Evolutionary conservation across 2,113 vertebrate genomes (phyloP), one percentile per base, ranked within the genome.

Genomic region (Salvelinus alpinus): DNA sequence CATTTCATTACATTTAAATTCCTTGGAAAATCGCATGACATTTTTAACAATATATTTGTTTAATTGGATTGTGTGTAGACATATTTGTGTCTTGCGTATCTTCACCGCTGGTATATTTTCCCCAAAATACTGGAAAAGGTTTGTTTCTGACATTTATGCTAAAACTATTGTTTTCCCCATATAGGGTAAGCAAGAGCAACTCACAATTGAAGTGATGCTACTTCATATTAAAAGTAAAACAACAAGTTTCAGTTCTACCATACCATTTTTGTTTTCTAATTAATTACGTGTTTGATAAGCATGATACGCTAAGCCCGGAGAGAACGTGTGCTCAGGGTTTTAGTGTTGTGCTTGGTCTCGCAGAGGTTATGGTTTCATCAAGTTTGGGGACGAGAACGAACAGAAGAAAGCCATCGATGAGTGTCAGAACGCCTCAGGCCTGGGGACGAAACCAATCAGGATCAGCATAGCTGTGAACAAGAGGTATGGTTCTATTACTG

Each of bases 341-440:
- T 22, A 89, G 64, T 89, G 81, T 87, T 92, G 81, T 88, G 83
- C 86, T 80, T 31, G 34, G 18, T 87, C 85, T 77, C 85, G 71
- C 90, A 97, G 96, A 94, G 96, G 96, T 71, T 96, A 96, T 79
- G 96, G 96, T 68, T 97, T 95, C 72, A 95, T 97, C 84, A 96
- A 96, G 93, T 97, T 97, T 82, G 93, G 91, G 68, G 96, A 96
- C 62, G 96, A 97, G 91, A 92, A 86, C n/a, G 96, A 96, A 89
- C 96, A 96, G 92, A 96, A 96, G 93, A 95, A 94, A 89, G 95
- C 96, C 8, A 93, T 97, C 66, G 96, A 96, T 89, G 96, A 97
- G 90, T 96, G 95, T 86, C 96, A 97, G 94, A 95, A 95, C 65
- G 94, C 94, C 27, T 87, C 94, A 82, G 94, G 93, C 75, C 92